phyloP scores from a whole-genome alignment of 2,113 vertebrate species.

The Hymenochirus boettgeri region DNA sequence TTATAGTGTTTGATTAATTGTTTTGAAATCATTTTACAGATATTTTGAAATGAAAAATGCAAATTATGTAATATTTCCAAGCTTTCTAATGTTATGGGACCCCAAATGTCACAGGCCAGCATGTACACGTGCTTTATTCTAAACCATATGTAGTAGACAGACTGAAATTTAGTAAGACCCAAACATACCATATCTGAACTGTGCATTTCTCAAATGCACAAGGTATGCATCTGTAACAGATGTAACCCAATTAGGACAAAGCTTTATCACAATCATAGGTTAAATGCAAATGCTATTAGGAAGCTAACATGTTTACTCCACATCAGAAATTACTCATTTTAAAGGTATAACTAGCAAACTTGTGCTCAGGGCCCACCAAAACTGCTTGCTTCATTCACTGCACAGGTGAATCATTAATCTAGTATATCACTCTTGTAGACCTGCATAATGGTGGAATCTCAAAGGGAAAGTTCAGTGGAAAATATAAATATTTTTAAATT shows the following conservation, averaged over 20 bases:
- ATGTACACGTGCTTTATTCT: slow-evolving; percentile 49
- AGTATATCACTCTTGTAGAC: no score
- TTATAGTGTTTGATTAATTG: not conserved
- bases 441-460: no score
- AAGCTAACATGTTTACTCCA: not conserved
- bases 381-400: no score
- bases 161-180: slow-evolving; percentile 42
- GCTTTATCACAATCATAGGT: not conserved
- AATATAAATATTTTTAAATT: no score
- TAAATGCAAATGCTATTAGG: not conserved
- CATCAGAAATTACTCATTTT: not conserved
- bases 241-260: slow-evolving; percentile 24
- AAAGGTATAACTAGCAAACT: no score
- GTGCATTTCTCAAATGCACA: slow-evolving; percentile 59
- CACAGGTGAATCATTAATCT: no score
- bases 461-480: no score
- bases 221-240: slow-evolving; percentile 24
- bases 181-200: slow-evolving; percentile 36
- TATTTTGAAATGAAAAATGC: slow-evolving; percentile 7
- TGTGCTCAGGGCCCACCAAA: no score
- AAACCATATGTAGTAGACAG: slow-evolving; percentile 36
- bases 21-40: slow-evolving; percentile 2
- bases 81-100: not conserved
- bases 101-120: slow-evolving; percentile 35
- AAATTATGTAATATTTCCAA: no score